phyloP scores from a whole-genome alignment of 2,113 vertebrate species.

The Agapornis roseicollis region DNA sequence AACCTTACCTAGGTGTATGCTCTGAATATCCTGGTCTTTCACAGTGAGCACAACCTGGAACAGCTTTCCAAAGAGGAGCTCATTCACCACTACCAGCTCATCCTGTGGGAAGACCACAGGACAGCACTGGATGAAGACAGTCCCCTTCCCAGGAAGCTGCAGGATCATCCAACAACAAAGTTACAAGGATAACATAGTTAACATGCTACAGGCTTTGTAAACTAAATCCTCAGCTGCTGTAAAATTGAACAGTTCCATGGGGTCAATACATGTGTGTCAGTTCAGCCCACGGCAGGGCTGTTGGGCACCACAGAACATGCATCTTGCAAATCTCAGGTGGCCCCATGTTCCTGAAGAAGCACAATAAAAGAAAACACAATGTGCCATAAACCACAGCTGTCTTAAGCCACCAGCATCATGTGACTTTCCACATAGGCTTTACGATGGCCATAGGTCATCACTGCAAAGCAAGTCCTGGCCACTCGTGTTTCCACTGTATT shows the following conservation, averaged over 20 bases:
- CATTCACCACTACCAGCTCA: neutral
- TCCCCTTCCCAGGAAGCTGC: neutral
- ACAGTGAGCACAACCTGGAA: neutral
- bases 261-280: neutral
- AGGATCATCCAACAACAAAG: neutral
- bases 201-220: neutral
- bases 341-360: neutral
- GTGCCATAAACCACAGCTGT: neutral
- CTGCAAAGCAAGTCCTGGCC: neutral
- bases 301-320: rapidly evolving
- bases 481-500: rapidly evolving
- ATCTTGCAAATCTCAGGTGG: neutral
- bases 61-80: neutral
- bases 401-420: neutral
- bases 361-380: neutral
- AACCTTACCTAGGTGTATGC: neutral
- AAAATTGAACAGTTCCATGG: neutral
- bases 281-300: neutral
- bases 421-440: neutral
- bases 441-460: neutral
- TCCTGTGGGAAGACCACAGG: neutral
- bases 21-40: neutral
- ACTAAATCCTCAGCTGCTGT: neutral
- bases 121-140: neutral
- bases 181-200: neutral